Evolutionary conservation across 2,113 vertebrate genomes (phyloP).

Genomic region (Leiothrix lutea): DNA sequence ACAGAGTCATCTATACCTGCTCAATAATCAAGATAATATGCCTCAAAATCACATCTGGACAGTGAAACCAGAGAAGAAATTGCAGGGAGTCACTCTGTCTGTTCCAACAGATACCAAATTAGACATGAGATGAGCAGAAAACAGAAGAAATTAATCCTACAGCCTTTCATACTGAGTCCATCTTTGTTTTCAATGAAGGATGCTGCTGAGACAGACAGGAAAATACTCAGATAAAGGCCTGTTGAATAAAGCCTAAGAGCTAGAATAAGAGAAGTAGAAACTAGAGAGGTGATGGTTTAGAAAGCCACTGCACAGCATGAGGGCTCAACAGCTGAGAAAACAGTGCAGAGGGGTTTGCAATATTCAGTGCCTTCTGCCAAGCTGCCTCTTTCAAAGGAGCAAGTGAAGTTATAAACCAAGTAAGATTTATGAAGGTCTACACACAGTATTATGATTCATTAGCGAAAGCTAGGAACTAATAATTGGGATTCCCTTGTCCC

Average conservation of each 20-base stretch:
- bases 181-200: not conserved
- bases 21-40: not conserved
- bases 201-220: not conserved
- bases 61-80: not conserved
- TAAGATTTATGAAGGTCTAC: not conserved
- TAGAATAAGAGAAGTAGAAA: not conserved
- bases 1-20: not conserved
- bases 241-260: not conserved
- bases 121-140: not conserved
- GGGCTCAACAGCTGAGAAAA: not conserved
- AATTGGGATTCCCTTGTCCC: not conserved
- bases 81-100: not conserved
- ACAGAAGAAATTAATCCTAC: not conserved
- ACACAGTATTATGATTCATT: not conserved
- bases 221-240: not conserved
- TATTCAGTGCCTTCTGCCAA: not conserved
- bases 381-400: not conserved
- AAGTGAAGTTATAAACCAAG: not conserved
- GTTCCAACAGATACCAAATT: not conserved
- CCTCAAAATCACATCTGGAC: not conserved
- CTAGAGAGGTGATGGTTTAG: not conserved
- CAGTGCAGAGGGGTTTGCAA: not conserved
- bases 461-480: not conserved
- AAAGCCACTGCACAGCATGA: not conserved
- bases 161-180: not conserved